Evolutionary conservation across 2,113 vertebrate genomes (phyloP).

Genomic region (Paraplagusia blochii): DNA sequence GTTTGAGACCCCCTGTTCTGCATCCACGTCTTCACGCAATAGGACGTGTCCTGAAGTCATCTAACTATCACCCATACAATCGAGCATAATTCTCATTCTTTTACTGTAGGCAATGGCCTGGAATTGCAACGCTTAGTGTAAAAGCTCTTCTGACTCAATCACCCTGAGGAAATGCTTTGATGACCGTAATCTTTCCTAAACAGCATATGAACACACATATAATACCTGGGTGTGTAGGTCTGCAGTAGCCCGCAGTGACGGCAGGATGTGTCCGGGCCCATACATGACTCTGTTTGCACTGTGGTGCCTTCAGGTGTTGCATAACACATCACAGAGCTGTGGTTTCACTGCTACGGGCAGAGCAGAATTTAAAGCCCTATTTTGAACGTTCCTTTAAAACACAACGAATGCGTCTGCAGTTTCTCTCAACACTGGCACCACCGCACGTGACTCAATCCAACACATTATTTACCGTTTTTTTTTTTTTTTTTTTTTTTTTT

Average conservation of each 20-base stretch:
- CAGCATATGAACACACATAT: slow-evolving; percentile 23
- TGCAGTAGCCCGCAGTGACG: neutral
- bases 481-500: slow-evolving; percentile 28
- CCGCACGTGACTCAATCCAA: slow-evolving; percentile 7
- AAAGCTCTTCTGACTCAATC: slow-evolving; percentile 34
- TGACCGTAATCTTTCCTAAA: slow-evolving; percentile 27
- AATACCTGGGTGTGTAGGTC: neutral
- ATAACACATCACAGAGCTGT: slow-evolving; percentile 29
- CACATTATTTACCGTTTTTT: slow-evolving; percentile 18
- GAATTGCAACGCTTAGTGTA: too few species aligned
- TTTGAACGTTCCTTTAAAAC: slow-evolving; percentile 12
- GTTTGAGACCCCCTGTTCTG: too few species aligned
- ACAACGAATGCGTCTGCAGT: slow-evolving; percentile 15
- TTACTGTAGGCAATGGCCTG: too few species aligned
- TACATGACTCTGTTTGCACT: neutral
- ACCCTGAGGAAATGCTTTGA: slow-evolving; percentile 13
- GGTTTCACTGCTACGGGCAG: slow-evolving; percentile 6
- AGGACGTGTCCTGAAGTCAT: too few species aligned
- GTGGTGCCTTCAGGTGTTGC: slow-evolving; percentile 31
- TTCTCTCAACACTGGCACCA: slow-evolving; percentile 17
- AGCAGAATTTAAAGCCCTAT: slow-evolving; percentile 18
- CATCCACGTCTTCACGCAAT: too few species aligned
- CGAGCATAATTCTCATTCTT: too few species aligned
- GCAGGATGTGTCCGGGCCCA: neutral
- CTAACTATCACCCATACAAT: too few species aligned